Conservation (phyloP, 2,797 vertebrate species). For the Tenualosa thibaudeaui region DNA sequence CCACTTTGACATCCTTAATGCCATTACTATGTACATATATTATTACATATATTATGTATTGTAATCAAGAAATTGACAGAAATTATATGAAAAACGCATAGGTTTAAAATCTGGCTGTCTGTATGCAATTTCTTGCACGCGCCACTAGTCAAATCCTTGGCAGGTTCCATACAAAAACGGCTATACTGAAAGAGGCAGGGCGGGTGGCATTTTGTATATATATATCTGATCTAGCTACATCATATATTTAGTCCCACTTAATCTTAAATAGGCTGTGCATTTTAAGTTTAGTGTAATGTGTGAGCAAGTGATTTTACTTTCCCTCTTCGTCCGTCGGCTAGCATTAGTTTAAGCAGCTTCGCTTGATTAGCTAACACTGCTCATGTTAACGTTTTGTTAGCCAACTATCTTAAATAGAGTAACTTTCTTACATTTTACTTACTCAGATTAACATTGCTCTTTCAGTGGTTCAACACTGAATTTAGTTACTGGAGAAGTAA, state of each 20-base stretch:
- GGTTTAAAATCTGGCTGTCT: no score
- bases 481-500: not conserved
- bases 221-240: not conserved
- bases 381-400: not conserved
- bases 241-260: not conserved
- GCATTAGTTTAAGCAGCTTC: not conserved
- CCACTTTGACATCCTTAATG: no score
- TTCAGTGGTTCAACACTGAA: not conserved
- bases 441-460: not conserved
- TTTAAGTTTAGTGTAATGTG: not conserved
- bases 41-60: no score
- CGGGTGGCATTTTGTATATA: not conserved
- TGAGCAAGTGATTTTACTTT: not conserved
- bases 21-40: no score
- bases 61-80: no score
- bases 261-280: not conserved
- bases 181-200: not conserved
- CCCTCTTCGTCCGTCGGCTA: not conserved
- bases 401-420: not conserved
- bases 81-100: no score
- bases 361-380: not conserved
- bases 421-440: not conserved
- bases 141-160: not conserved
- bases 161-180: slow-evolving; percentile 32
- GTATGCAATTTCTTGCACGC: not conserved